These are phyloP conservation scores for Cheilosia urbana DNA, from an alignment of 2,888 invertebrate species.

Conservation along the genomic window DNA sequence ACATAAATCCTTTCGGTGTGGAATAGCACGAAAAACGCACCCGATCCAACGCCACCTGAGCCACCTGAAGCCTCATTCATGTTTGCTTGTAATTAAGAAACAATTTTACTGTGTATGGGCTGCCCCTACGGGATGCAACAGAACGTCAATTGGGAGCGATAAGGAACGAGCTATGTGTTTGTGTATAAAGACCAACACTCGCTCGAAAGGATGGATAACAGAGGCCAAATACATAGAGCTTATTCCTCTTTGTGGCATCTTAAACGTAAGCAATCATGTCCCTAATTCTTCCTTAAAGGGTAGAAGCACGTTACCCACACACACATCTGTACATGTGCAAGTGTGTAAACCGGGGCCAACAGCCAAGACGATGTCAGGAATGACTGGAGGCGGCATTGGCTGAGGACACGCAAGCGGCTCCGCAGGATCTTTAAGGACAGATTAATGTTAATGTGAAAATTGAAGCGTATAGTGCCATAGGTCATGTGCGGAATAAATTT, in stretches of 20 bases:
- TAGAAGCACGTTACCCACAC: constrained; percentile 56
- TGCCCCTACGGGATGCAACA: constrained; percentile 66
- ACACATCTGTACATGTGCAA: constrained; percentile 11
- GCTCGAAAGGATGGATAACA: constrained; percentile 16
- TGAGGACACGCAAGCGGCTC: constrained; percentile 66
- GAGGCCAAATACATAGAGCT: constrained; percentile 10
- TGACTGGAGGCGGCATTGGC: constrained; percentile 32
- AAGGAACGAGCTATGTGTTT: constrained; percentile 45
- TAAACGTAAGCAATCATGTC: constrained; percentile 72
- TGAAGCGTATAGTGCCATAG: constrained; percentile 70
- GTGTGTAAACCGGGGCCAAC: constrained; percentile 23
- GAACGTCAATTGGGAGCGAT: constrained; percentile 67
- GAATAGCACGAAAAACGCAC: constrained; percentile 48
- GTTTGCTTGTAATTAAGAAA: constrained; percentile 70
- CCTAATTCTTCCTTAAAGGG: constrained; percentile 68
- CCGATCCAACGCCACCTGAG: constrained; percentile 14
- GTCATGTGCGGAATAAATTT: constrained; percentile 65
- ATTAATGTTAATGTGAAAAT: constrained; percentile 73
- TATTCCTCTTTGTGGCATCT: constrained; percentile 68
- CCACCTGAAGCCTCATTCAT: constrained; percentile 63
- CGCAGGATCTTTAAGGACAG: constrained; percentile 66
- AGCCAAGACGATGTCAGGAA: constrained; percentile 5
- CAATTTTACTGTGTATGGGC: constrained; percentile 51
- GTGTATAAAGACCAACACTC: constrained; percentile 27
- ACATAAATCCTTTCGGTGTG: constrained; percentile 44